Base-by-base conservation (phyloP, 2,797 vertebrate genomes). In the Sebastes oblongus region DNA sequence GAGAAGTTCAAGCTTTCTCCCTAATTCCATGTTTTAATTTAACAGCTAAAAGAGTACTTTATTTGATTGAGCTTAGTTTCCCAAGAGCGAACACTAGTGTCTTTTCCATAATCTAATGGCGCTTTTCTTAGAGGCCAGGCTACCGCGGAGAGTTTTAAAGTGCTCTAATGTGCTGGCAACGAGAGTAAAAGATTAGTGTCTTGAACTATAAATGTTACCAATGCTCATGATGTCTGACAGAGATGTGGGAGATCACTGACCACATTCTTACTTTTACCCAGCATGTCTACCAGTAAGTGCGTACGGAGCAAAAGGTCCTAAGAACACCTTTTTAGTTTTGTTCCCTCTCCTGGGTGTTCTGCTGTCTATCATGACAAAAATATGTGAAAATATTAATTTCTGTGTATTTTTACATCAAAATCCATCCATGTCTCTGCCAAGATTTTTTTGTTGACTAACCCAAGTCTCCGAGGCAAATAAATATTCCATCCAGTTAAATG, bases 21-120 rank as follows among this genome's bases (percentile, higher is more conserved):
- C 59, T 79, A 69, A 81, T 80, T 75, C 58, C 71, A 61, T 78
- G 69, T 75, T 81, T 80, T 70, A 82, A 88, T 86, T 75, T 61
- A 75, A 80, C 82, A 80, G 73, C 65, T 76, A 58, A 61, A 74
- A 30, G 73, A 71, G 60, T 72, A 24, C 71, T 81, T 88, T 62
- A 77, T 78, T 72, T 83, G 27, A 77, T 71, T 79, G 22, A 66
- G 32, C 70, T 72, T 27, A 29, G 42, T 59, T 74, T 82, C 77
- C 77, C 22, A 58, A 73, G 73, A 72, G 67, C 13, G 29, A 70
- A 29, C 27, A 69, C 24, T 25, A 62, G 39, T 64, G 61, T 81
- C 32, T 76, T 80, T 50, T 65, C 54, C 14, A 22, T 71, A 74
- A 72, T 78, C 72, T 56, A 83, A 73, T 80, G 39, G 56, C 34